These are phyloP conservation scores for Tigriopus californicus DNA, from an alignment of 2,888 invertebrate species.

Conservation along the genomic window DNA sequence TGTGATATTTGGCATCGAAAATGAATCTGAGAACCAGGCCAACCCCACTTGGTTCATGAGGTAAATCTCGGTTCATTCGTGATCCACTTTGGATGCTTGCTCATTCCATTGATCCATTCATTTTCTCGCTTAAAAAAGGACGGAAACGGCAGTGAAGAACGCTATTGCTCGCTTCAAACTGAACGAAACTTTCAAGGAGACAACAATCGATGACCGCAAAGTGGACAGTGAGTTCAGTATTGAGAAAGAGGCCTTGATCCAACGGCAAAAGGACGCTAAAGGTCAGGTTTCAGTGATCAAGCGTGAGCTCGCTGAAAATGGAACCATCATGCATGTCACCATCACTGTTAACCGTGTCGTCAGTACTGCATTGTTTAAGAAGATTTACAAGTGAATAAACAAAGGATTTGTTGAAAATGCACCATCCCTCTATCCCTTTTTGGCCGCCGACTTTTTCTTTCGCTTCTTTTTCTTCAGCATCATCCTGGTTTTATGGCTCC, in stretches of 20 bases:
- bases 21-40: neutral
- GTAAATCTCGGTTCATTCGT: neutral
- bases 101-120: too few relatives aligned
- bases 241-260: neutral
- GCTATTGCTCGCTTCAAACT: neutral
- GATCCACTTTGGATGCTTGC: too few relatives aligned
- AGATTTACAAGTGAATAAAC: neutral
- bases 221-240: neutral
- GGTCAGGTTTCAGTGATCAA: neutral
- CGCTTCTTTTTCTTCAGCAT: slow-evolving; percentile 1
- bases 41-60: slow-evolving; percentile 4
- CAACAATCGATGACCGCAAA: neutral
- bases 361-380: slow-evolving; percentile 1
- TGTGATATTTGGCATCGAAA: neutral
- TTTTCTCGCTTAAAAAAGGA: neutral
- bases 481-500: slow-evolving; percentile 2
- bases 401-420: too few relatives aligned
- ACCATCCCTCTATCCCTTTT: too few relatives aligned
- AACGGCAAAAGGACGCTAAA: neutral
- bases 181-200: neutral
- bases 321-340: neutral
- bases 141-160: neutral
- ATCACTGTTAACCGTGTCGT: neutral
- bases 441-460: neutral
- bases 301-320: neutral